phyloP scores from a whole-genome alignment of 2,888 invertebrate genomes.

The Alentia gelatinosa region DNA sequence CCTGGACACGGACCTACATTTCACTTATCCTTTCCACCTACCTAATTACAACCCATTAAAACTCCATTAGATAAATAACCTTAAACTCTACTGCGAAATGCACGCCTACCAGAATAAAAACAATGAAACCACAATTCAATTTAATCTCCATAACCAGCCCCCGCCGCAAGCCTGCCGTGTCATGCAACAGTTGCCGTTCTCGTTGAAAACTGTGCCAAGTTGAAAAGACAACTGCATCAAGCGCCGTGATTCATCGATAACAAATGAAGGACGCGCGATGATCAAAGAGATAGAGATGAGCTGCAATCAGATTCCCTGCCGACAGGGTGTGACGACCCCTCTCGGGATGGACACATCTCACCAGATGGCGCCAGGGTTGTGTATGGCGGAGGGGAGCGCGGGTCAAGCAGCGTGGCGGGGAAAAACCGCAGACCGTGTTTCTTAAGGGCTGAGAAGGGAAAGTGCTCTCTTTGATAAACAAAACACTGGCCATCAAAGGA shows the following conservation, averaged over 20 bases:
- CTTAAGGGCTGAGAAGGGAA: neutral
- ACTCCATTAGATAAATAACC: too few relatives aligned
- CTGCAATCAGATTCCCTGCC: neutral
- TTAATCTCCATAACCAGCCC: too few relatives aligned
- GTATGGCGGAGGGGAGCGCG: too few relatives aligned
- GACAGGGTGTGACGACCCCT: neutral
- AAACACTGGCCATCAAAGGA: neutral
- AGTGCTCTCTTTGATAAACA: neutral
- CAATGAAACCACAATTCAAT: too few relatives aligned
- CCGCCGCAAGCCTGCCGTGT: too few relatives aligned
- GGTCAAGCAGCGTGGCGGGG: too few relatives aligned
- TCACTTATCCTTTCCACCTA: too few relatives aligned
- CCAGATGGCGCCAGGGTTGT: too few relatives aligned
- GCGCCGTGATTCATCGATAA: neutral
- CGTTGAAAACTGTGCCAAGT: neutral
- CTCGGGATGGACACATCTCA: neutral
- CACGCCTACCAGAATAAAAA: too few relatives aligned
- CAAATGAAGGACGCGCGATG: neutral
- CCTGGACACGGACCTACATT: too few relatives aligned
- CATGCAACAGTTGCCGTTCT: neutral
- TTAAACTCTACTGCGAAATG: too few relatives aligned
- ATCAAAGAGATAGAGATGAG: slow-evolving; percentile 29
- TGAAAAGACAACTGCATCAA: neutral
- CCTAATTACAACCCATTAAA: too few relatives aligned
- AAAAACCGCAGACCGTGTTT: neutral